Conservation (phyloP, 2,888 invertebrate genomes). For the Conistra vaccinii region DNA sequence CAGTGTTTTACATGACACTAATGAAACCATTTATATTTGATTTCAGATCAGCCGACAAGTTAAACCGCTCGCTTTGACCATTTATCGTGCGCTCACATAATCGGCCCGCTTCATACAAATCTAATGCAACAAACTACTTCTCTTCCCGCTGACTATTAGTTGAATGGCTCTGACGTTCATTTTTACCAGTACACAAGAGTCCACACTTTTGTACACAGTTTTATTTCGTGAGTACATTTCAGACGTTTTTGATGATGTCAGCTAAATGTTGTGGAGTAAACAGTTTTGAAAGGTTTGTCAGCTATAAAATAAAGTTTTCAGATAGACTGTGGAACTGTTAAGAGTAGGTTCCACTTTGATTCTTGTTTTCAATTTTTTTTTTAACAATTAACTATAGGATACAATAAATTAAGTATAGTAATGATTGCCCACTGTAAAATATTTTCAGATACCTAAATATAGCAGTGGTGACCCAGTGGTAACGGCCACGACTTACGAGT, state of each 20-base stretch:
- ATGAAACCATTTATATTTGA: background rate
- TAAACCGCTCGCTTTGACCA: background rate
- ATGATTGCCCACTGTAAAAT: too few species aligned
- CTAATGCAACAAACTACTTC: conserved; percentile 75
- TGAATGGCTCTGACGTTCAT: conserved; percentile 69
- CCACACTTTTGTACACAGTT: conserved; percentile 36
- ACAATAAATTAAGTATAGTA: too few species aligned
- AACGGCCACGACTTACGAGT: too few species aligned
- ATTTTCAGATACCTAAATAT: too few species aligned
- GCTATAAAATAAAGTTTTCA: background rate
- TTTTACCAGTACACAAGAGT: conserved; percentile 66
- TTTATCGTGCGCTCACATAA: conserved; percentile 37
- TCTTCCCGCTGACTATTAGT: conserved; percentile 72
- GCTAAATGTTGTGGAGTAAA: conserved; percentile 9
- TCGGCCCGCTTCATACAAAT: conserved; percentile 63
- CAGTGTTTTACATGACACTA: background rate
- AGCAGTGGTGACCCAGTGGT: too few species aligned
- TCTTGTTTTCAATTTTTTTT: too few species aligned
- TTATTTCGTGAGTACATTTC: conserved; percentile 34
- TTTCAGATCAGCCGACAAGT: background rate
- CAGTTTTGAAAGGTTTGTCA: conserved; percentile 15
- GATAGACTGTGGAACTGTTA: background rate
- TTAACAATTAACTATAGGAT: too few species aligned
- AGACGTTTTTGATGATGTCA: conserved; percentile 1
- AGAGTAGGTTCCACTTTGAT: background rate